A percentile compares a stretch with the other conserved stretches of the same genome.
Evolutionary conservation across 2,888 invertebrate species (phyloP).

Genomic region (Notodonta ziczac): DNA sequence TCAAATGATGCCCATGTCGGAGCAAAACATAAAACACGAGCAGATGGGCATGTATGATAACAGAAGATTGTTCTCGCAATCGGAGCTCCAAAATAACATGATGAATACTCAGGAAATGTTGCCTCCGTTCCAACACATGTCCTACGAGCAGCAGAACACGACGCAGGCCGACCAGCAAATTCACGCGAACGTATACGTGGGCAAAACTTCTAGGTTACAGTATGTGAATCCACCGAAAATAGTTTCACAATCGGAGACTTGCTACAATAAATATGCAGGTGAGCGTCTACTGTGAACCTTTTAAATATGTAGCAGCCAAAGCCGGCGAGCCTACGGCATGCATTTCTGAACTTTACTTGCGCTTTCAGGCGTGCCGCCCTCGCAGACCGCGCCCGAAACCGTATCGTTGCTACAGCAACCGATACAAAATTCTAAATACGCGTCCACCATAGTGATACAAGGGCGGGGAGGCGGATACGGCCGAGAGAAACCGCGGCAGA

Average conservation of each 20-base stretch:
- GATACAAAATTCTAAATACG: conserved; percentile 67
- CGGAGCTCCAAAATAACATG: conserved; percentile 70
- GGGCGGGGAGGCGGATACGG: conserved; percentile 65
- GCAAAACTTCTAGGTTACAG: conserved; percentile 60
- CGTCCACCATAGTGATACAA: conserved; percentile 65
- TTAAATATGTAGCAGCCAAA: background rate
- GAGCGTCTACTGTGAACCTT: conserved; percentile 19
- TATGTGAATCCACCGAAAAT: conserved; percentile 66
- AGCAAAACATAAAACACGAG: conserved; percentile 70
- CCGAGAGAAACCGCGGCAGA: conserved; percentile 67
- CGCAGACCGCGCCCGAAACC: conserved; percentile 81
- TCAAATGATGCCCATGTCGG: conserved; percentile 71
- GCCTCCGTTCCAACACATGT: conserved; percentile 57
- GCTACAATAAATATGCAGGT: conserved; percentile 72
- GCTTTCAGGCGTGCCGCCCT: conserved; percentile 65
- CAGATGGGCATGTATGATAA: conserved; percentile 73
- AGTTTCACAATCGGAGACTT: conserved; percentile 58
- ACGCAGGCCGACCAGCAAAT: conserved; percentile 52
- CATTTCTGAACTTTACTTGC: background rate
- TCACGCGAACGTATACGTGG: conserved; percentile 53
- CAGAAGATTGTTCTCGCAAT: conserved; percentile 63
- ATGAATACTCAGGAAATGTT: conserved; percentile 65
- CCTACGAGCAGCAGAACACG: conserved; percentile 54
- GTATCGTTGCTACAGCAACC: conserved; percentile 78
- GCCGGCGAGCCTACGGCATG: background rate